Percentiles rank a stretch among this genome's conserved stretches.
phyloP scores from a whole-genome alignment of 2,888 invertebrate species.

The Anaspis maculata region DNA sequence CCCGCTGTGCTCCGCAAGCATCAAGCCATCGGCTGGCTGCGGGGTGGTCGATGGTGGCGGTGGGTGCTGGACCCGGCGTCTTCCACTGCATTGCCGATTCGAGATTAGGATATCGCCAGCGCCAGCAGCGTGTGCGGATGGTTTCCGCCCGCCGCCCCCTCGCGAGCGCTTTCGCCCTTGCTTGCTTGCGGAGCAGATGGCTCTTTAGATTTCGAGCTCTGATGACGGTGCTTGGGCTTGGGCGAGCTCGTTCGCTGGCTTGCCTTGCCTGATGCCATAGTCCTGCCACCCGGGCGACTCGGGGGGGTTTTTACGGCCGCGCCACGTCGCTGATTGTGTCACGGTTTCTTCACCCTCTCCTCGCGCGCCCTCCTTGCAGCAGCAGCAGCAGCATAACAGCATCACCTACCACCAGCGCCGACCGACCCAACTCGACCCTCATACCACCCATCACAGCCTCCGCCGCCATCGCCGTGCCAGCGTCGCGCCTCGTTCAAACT shows the following conservation, averaged over 20 bases:
- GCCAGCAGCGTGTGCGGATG: slow-evolving; percentile 37
- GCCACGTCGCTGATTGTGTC: slow-evolving; percentile 15
- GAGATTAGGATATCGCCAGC: slow-evolving; percentile 33
- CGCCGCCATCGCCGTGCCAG: no score
- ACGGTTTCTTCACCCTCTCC: no score
- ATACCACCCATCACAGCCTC: no score
- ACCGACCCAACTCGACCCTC: no score
- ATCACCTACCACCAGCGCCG: no score
- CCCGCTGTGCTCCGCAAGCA: slow-evolving; percentile 21
- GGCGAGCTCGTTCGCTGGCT: slow-evolving; percentile 32
- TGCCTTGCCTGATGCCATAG: no score
- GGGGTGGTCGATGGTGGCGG: slow-evolving; percentile 23
- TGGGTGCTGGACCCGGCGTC: slow-evolving; percentile 18
- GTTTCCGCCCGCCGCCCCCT: slow-evolving; percentile 28
- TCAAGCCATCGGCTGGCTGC: slow-evolving; percentile 16
- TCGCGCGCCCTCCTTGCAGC: no score
- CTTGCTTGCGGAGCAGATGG: slow-evolving; percentile 33
- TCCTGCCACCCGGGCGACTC: slow-evolving; percentile 5
- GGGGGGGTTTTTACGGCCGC: slow-evolving; percentile 14
- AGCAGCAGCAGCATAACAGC: no score
- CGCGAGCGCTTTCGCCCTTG: no score
- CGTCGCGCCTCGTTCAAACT: no score
- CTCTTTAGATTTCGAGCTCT: slow-evolving; percentile 51
- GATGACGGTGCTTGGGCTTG: slow-evolving; percentile 42
- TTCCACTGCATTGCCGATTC: slow-evolving; percentile 25